A percentile compares a stretch with the other conserved stretches of the same genome.
These are phyloP conservation scores for Seriola dumerili DNA, from an alignment of 2,113 vertebrate genomes.

Conservation along the genomic window DNA sequence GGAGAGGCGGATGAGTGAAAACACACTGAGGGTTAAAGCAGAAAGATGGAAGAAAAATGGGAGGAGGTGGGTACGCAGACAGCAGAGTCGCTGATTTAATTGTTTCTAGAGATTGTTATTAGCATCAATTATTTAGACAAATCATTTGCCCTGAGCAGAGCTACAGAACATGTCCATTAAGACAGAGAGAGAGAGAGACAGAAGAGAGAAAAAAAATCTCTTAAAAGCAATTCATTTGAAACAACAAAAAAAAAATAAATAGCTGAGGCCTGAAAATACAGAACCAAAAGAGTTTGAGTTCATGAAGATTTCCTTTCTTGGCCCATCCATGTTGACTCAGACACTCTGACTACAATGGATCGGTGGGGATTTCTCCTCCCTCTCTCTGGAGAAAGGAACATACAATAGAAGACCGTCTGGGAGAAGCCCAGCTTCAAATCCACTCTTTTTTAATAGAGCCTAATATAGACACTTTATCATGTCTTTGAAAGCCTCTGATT, in stretches of 20 bases:
- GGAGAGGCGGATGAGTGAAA: not conserved
- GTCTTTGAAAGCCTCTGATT: too few species aligned
- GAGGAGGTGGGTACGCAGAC: slow-evolving; percentile 19
- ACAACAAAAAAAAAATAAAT: not conserved
- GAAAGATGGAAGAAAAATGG: not conserved
- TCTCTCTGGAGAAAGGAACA: not conserved
- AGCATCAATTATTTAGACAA: slow-evolving; percentile 72
- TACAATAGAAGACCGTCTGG: too few species aligned
- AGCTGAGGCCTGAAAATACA: not conserved
- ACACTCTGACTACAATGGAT: too few species aligned
- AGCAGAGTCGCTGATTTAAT: slow-evolving; percentile 35
- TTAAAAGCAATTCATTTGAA: slow-evolving; percentile 41
- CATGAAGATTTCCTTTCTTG: not conserved
- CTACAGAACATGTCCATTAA: slow-evolving; percentile 43
- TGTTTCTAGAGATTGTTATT: slow-evolving; percentile 43
- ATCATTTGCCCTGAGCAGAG: slow-evolving; percentile 34
- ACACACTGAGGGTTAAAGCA: not conserved
- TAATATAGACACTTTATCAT: too few species aligned
- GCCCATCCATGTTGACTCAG: not conserved
- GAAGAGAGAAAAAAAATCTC: slow-evolving; percentile 8
- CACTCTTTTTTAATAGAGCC: too few species aligned
- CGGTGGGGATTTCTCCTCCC: too few species aligned
- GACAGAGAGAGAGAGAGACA: slow-evolving; percentile 11
- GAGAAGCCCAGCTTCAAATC: too few species aligned
- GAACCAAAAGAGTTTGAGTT: not conserved